Conservation (phyloP, 2,888 invertebrate species). For the Drosophila pullipes region DNA sequence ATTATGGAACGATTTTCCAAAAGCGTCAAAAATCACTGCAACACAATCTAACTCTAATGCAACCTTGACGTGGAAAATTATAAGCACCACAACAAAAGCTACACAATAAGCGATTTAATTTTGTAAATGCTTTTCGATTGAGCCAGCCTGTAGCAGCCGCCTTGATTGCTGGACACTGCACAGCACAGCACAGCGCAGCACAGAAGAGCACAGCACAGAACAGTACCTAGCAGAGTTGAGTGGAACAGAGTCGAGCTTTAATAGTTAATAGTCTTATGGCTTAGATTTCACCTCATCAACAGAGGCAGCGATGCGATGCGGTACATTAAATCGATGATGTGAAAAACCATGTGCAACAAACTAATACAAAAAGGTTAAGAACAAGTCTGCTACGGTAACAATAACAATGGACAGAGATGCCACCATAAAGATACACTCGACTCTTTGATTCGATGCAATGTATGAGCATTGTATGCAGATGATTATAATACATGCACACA, state of each 20-base stretch:
- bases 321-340: slow-evolving; percentile 80
- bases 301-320: slow-evolving; percentile 80
- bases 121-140: slow-evolving; percentile 51
- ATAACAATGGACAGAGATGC: slow-evolving; percentile 57
- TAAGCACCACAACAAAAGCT: slow-evolving; percentile 12
- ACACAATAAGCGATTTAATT: slow-evolving; percentile 13
- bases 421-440: slow-evolving; percentile 19
- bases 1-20: slow-evolving; percentile 80
- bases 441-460: slow-evolving; percentile 7
- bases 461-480: slow-evolving; percentile 34
- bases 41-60: slow-evolving; percentile 61
- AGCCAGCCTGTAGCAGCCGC: slow-evolving; percentile 19
- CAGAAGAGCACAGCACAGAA: slow-evolving; percentile 6
- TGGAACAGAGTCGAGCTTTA: slow-evolving; percentile 23
- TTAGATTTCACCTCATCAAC: slow-evolving; percentile 85
- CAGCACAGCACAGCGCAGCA: background rate
- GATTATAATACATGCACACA: background rate
- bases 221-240: slow-evolving; percentile 28
- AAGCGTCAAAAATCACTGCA: slow-evolving; percentile 66
- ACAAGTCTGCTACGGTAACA: slow-evolving; percentile 16
- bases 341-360: slow-evolving; percentile 61
- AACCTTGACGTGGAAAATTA: slow-evolving; percentile 75
- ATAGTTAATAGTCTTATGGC: slow-evolving; percentile 50
- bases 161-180: slow-evolving; percentile 25
- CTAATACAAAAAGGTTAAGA: slow-evolving; percentile 10